A percentile compares a stretch with the other conserved stretches of the same genome.
phyloP scores from a whole-genome alignment of 37 sponge, comb jelly and placozoan species.

The Halisarca cf. caerulea region DNA sequence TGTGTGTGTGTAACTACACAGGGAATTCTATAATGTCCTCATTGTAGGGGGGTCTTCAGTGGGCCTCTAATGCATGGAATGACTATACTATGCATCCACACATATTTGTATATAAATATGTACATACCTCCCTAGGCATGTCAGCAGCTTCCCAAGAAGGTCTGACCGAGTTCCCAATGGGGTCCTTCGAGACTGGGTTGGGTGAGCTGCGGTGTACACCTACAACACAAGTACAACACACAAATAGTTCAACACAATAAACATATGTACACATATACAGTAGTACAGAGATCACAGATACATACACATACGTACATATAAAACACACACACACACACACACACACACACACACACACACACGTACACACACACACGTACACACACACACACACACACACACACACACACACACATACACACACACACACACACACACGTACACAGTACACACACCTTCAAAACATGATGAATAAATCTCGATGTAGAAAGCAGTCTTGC shows the following conservation, averaged over 20 bases:
- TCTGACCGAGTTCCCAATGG: neutral
- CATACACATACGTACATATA: too few species aligned
- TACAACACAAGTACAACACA: slow-evolving; percentile 27
- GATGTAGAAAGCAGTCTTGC: slow-evolving; percentile 71
- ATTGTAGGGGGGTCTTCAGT: too few species aligned
- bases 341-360: too few species aligned
- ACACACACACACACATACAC: slow-evolving; percentile 3
- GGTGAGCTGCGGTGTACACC: slow-evolving; percentile 30
- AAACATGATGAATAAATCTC: slow-evolving; percentile 76
- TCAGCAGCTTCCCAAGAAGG: slow-evolving; percentile 49
- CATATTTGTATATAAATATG: neutral
- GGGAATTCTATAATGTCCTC: too few species aligned
- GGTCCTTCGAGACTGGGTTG: slow-evolving; percentile 37
- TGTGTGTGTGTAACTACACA: too few species aligned
- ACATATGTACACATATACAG: too few species aligned
- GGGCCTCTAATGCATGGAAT: too few species aligned
- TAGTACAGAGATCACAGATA: too few species aligned
- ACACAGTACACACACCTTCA: slow-evolving; percentile 47
- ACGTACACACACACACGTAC: neutral
- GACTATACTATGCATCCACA: neutral
- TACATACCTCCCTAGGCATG: slow-evolving; percentile 4
- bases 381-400: slow-evolving; percentile 22
- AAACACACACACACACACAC: too few species aligned
- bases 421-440: neutral
- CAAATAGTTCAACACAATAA: too few species aligned